Evolutionary conservation across 2,113 vertebrate genomes (phyloP), one percentile per base, ranked within the genome.

Genomic region (Oryzias woworae): DNA sequence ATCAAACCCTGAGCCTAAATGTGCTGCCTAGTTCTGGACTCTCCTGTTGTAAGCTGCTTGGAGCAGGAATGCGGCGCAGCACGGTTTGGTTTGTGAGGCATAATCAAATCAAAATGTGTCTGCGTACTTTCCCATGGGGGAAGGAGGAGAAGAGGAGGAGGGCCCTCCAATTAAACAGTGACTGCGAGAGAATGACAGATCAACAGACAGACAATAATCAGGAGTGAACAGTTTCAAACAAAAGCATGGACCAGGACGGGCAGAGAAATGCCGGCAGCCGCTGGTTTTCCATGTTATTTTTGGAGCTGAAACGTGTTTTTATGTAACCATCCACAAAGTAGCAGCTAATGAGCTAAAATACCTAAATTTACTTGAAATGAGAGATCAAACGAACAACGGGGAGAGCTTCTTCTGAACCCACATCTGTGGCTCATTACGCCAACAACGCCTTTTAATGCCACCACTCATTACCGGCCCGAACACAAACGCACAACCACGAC

Each of bases 51-150:
- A 7, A 1, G 42, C 52, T 65, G 67, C 58, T 58, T 71, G 68
- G 23, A 61, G 66, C 76, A 45, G 69, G 71, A 79, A 81, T 76
- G 71, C 15, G 20, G 24, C 24, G 3, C 57, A 76, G 66, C 75
- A 76, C 75, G 73, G 71, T 80, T 84, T 68, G 78, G 81, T 80
- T 80, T 77, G 58, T 62, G 73, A 70, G 68, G 60, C 52, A 53
- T 83, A 84, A 87, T 85, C 74, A 80, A 82, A 84, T 84, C 78
- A 87, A 80, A 85, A 87, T 82, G 83, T 78, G 78, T 82, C 83
- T 78, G 81, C 85, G 84, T 84, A 82, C 78, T 85, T 87, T 87
- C 85, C 83, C 83, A 87, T 83, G 85, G 71, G 71, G 70, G 77
- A 71, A 3, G 17, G 53, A 45, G 60, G 74, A 73, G 73, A 67